A percentile compares a stretch with the other conserved stretches of the same genome.
These are phyloP conservation scores for Sminthopsis crassicaudata DNA, from an alignment of 2,113 vertebrate species.

Conservation along the genomic window DNA sequence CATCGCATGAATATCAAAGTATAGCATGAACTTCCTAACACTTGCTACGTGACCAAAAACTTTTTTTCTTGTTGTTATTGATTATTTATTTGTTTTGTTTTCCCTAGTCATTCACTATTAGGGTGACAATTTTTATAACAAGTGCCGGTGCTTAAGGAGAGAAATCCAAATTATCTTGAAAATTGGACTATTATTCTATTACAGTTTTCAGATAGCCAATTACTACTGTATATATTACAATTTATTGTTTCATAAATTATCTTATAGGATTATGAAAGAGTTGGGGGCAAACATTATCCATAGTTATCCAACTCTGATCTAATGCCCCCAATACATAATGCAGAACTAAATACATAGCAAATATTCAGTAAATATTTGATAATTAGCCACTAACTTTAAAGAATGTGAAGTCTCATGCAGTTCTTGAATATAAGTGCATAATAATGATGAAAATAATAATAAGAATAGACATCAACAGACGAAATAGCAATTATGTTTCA, in stretches of 20 bases:
- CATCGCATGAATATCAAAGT: not conserved
- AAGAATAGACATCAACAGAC: slow-evolving; percentile 58
- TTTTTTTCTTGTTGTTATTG: not conserved
- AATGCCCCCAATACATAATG: not conserved
- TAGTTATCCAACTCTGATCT: not conserved
- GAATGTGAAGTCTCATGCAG: slow-evolving; percentile 51
- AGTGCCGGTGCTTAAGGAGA: not conserved
- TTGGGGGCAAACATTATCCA: not conserved
- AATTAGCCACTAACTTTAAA: slow-evolving; percentile 39
- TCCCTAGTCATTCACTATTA: not conserved
- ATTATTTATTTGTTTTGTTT: not conserved
- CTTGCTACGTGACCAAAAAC: not conserved
- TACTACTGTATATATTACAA: not conserved
- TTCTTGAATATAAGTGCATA: slow-evolving; percentile 43
- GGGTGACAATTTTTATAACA: not conserved
- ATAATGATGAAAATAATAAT: slow-evolving; percentile 59
- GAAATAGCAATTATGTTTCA: slow-evolving; percentile 68
- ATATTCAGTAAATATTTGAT: slow-evolving; percentile 39
- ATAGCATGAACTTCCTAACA: not conserved
- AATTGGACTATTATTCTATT: not conserved
- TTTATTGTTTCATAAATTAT: not conserved
- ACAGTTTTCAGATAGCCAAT: not conserved
- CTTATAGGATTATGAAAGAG: not conserved
- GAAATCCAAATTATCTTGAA: not conserved
- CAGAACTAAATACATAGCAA: not conserved